phyloP scores from a whole-genome alignment of 2,888 invertebrate genomes.

The Philereme vetulata region DNA sequence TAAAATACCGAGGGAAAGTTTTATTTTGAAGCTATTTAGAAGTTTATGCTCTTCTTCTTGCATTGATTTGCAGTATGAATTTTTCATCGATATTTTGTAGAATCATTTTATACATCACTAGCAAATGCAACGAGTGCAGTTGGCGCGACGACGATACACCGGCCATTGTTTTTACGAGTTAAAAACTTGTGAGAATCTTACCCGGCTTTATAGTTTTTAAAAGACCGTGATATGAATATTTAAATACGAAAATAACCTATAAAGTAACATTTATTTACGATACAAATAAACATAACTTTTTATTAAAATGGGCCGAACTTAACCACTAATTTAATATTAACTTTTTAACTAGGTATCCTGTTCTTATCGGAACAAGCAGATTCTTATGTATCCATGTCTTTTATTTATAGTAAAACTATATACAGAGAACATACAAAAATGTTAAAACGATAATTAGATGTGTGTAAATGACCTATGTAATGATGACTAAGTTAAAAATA shows the following conservation, averaged over 20 bases:
- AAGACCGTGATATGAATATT: conserved; percentile 6
- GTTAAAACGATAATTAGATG: no score
- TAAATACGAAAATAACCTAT: not conserved
- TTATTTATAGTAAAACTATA: no score
- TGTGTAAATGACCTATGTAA: no score
- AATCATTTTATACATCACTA: conserved; percentile 51
- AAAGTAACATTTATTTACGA: not conserved
- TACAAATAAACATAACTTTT: not conserved
- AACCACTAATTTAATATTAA: not conserved
- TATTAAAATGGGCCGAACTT: not conserved
- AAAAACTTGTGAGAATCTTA: conserved; percentile 41
- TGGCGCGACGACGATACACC: conserved; percentile 47
- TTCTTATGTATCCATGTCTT: no score
- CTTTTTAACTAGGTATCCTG: not conserved
- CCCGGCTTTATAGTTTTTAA: conserved; percentile 8
- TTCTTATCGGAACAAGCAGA: not conserved
- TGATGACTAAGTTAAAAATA: no score
- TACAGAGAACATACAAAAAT: no score
- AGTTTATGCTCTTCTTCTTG: no score
- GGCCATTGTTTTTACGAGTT: conserved; percentile 54
- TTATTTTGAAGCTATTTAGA: no score
- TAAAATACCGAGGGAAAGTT: no score
- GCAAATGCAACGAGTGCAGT: conserved; percentile 56
- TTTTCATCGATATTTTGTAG: conserved; percentile 20
- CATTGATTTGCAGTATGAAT: not conserved